A percentile compares a stretch with the other conserved stretches of the same genome.
These are phyloP conservation scores for Caligus rogercresseyi DNA, from an alignment of 1,140 invertebrate genomes.

Conservation along the genomic window DNA sequence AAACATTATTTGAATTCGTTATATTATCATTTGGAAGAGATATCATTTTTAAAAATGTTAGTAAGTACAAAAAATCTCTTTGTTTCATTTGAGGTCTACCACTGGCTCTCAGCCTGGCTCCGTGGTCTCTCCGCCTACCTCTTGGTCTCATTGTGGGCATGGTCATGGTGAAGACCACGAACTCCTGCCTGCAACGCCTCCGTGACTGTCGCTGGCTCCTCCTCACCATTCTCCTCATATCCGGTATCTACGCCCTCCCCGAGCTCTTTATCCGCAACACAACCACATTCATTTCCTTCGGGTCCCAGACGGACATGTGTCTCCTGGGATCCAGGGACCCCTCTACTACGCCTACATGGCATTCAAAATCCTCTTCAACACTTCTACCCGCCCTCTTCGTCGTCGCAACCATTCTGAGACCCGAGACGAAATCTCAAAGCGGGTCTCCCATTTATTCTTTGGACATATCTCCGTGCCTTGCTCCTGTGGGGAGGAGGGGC, in stretches of 20 bases:
- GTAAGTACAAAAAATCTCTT: too few species aligned
- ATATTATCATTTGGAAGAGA: too few species aligned
- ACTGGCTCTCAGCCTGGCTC: constrained; percentile 6
- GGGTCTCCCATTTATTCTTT: constrained; percentile 8
- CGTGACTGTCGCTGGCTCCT: constrained; percentile 9
- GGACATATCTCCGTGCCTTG: constrained; percentile 8
- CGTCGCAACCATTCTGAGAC: constrained; percentile 1
- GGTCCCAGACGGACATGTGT: not conserved
- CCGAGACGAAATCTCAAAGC: constrained; percentile 12
- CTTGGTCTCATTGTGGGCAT: constrained; percentile 5
- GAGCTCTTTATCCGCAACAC: constrained; percentile 7
- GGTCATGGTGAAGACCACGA: constrained; percentile 10
- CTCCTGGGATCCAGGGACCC: not conserved
- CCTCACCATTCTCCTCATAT: constrained; percentile 2
- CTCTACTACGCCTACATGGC: constrained; percentile 1
- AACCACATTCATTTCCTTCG: not conserved
- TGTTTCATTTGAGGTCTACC: constrained; percentile 3
- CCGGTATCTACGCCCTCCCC: constrained; percentile 4
- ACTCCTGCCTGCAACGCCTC: not conserved
- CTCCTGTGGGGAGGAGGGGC: not conserved
- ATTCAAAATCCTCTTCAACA: constrained; percentile 5
- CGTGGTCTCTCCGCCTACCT: constrained; percentile 5
- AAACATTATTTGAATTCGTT: too few species aligned
- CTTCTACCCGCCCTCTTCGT: constrained; percentile 1
- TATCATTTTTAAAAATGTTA: too few species aligned